phyloP scores from a whole-genome alignment of 2,113 vertebrate genomes.

The Phaetusa simplex region DNA sequence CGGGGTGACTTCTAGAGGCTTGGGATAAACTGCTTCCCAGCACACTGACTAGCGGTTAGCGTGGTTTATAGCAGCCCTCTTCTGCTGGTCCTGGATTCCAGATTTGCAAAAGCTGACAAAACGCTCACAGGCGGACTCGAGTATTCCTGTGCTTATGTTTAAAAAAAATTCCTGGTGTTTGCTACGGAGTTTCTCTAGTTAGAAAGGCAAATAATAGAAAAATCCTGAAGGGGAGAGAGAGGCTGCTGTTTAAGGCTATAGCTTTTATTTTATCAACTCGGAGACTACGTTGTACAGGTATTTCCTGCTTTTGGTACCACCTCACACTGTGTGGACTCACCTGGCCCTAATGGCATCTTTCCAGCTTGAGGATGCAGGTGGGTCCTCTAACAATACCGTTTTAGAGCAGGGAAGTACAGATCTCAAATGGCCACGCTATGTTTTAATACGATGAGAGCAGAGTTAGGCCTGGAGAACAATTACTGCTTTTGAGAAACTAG shows the following conservation, averaged over 20 bases:
- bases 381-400: no score
- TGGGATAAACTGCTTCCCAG: neutral
- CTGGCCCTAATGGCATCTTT: no score
- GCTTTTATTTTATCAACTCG: neutral
- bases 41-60: rapidly evolving
- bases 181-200: neutral
- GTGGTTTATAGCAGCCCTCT: rapidly evolving
- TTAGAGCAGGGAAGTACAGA: neutral
- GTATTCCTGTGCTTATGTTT: neutral
- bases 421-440: neutral
- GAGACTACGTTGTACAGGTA: neutral
- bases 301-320: neutral
- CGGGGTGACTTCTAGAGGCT: neutral
- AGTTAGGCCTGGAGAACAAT: neutral
- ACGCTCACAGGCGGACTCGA: neutral
- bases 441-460: neutral
- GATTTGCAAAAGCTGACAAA: neutral
- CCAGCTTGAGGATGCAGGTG: neutral
- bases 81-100: neutral
- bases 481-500: neutral
- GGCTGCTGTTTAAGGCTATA: neutral
- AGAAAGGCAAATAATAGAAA: neutral
- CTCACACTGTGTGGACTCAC: rapidly evolving
- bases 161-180: neutral
- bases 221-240: neutral